Conservation (phyloP, 2,113 vertebrate genomes). For the Phaethornis superciliosus region DNA sequence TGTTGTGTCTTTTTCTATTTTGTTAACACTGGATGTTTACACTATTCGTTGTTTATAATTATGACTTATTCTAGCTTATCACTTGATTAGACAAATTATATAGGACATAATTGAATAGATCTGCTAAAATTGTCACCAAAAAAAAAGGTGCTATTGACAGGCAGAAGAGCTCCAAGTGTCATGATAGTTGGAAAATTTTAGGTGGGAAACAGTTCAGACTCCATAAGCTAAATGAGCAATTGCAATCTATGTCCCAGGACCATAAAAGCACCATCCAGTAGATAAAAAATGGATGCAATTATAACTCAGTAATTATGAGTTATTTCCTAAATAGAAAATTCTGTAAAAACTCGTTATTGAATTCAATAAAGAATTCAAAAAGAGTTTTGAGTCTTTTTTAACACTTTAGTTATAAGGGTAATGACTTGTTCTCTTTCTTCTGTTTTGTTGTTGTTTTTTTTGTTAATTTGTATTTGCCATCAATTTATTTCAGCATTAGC, state of each 20-base stretch:
- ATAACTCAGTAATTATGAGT: neutral
- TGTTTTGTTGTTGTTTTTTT: neutral
- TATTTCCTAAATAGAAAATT: neutral
- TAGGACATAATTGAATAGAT: neutral
- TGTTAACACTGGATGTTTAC: neutral
- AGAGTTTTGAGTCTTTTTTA: neutral
- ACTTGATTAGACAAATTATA: neutral
- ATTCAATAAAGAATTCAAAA: neutral
- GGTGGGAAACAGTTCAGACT: neutral
- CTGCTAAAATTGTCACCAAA: neutral
- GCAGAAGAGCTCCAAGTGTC: neutral
- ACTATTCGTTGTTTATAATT: neutral
- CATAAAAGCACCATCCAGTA: neutral
- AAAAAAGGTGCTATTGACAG: neutral
- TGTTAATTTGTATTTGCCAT: neutral
- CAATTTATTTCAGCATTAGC: neutral
- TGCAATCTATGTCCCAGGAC: neutral
- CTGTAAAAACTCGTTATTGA: neutral
- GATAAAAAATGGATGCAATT: neutral
- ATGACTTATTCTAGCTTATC: neutral
- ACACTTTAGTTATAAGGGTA: neutral
- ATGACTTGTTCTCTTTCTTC: neutral
- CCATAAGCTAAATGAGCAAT: neutral
- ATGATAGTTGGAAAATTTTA: neutral
- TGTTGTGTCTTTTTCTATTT: neutral